phyloP scores from a whole-genome alignment of 2,113 vertebrate species.

The Cavia porcellus region DNA sequence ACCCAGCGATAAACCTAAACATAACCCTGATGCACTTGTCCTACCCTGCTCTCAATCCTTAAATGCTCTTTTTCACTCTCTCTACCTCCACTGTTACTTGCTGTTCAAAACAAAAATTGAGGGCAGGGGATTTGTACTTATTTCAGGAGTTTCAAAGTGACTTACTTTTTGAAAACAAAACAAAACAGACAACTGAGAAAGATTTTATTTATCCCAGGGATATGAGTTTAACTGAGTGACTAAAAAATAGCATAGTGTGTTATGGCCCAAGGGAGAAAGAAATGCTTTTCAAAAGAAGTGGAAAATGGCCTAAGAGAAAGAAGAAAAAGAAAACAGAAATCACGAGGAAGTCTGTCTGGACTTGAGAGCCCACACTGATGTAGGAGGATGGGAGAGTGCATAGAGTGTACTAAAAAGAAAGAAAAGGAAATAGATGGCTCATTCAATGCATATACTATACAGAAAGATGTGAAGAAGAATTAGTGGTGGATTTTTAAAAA shows the following conservation, averaged over 20 bases:
- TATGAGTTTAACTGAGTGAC: not conserved
- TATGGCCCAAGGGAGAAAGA: not conserved
- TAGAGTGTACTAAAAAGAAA: not conserved
- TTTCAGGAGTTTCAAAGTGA: not conserved
- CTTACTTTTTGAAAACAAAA: not conserved
- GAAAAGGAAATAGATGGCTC: not conserved
- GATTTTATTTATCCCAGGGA: not conserved
- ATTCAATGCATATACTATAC: not conserved
- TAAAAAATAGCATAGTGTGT: not conserved
- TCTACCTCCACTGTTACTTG: not conserved
- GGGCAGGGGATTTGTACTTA: not conserved
- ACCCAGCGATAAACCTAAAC: not conserved
- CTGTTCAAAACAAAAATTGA: not conserved
- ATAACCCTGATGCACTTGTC: not conserved
- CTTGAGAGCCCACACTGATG: not conserved
- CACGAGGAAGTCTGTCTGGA: not conserved
- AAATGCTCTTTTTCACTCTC: not conserved
- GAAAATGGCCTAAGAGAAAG: not conserved
- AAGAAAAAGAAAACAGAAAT: not conserved
- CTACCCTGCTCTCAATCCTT: not conserved
- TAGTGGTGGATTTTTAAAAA: not conserved
- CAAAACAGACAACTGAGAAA: not conserved
- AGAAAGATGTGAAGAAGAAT: not conserved
- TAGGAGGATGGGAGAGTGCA: not conserved
- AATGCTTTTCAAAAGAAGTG: not conserved